These are phyloP conservation scores for Eupithecia dodoneata DNA, from an alignment of 2,888 invertebrate species.

Conservation along the genomic window DNA sequence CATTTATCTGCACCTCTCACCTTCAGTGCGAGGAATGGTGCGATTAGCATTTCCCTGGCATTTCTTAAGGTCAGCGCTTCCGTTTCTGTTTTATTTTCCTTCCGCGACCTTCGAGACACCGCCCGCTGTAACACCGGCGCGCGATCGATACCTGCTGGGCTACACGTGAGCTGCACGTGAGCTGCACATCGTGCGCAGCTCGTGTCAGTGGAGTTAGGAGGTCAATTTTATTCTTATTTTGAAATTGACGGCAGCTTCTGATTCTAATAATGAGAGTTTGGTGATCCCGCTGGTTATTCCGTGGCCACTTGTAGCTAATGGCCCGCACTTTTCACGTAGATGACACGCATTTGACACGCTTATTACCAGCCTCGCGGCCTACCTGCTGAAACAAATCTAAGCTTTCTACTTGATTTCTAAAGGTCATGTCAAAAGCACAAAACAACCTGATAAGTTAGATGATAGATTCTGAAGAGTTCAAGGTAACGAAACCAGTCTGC, in stretches of 20 bases:
- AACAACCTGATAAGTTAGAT: neutral
- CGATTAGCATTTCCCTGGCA: constrained; percentile 80
- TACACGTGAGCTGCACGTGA: no score
- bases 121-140: neutral
- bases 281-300: no score
- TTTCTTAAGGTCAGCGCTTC: constrained; percentile 51
- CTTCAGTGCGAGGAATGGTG: constrained; percentile 66
- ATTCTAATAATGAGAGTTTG: neutral
- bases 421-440: neutral
- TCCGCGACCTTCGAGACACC: constrained; percentile 30
- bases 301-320: neutral
- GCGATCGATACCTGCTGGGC: neutral
- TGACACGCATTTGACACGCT: neutral
- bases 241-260: neutral
- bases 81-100: constrained; percentile 29
- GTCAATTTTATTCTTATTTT: neutral
- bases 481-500: neutral
- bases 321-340: no score
- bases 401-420: no score
- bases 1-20: constrained; percentile 65
- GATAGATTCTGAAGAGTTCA: neutral
- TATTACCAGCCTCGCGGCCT: neutral
- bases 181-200: neutral
- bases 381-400: neutral
- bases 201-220: neutral